phyloP scores from a whole-genome alignment of 2,888 invertebrate genomes.

The Drosophila anomalata region DNA sequence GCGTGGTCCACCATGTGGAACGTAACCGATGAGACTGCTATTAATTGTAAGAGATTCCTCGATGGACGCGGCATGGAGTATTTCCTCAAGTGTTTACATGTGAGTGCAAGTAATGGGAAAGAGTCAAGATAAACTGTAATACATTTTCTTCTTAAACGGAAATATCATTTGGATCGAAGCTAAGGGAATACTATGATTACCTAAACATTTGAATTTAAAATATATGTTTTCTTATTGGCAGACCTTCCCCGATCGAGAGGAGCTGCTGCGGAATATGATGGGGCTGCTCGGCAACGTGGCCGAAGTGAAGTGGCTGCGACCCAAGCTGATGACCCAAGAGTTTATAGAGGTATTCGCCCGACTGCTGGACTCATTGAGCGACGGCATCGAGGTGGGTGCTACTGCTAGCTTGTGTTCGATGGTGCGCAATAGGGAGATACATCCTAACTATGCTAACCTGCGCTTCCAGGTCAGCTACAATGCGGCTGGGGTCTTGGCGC shows the following conservation, averaged over 20 bases:
- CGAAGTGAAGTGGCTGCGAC: slow-evolving; percentile 93
- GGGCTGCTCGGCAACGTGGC: slow-evolving; percentile 98
- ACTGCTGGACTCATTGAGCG: slow-evolving; percentile 92
- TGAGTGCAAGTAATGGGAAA: slow-evolving; percentile 84
- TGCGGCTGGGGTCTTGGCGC: slow-evolving; percentile 97
- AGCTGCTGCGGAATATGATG: slow-evolving; percentile 98
- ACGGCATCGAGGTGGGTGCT: slow-evolving; percentile 94
- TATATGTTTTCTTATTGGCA: slow-evolving; percentile 80
- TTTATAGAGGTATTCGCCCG: slow-evolving; percentile 94
- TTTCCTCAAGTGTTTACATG: slow-evolving; percentile 94
- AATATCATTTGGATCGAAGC: slow-evolving; percentile 1
- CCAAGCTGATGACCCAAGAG: slow-evolving; percentile 92
- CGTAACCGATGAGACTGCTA: slow-evolving; percentile 97
- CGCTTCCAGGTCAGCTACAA: slow-evolving; percentile 92
- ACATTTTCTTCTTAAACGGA: slow-evolving; percentile 9
- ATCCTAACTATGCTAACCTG: slow-evolving; percentile 65
- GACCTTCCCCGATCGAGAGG: slow-evolving; percentile 94
- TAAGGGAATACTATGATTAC: background rate
- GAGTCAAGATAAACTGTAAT: slow-evolving; percentile 16
- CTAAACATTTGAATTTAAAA: background rate
- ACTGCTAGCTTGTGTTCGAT: slow-evolving; percentile 30
- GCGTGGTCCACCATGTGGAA: slow-evolving; percentile 99
- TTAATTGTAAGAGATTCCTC: slow-evolving; percentile 96
- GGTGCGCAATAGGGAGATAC: slow-evolving; percentile 53
- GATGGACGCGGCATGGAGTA: slow-evolving; percentile 94